phyloP scores from a whole-genome alignment of 2,888 invertebrate genomes.

The Drosophila siamana region DNA sequence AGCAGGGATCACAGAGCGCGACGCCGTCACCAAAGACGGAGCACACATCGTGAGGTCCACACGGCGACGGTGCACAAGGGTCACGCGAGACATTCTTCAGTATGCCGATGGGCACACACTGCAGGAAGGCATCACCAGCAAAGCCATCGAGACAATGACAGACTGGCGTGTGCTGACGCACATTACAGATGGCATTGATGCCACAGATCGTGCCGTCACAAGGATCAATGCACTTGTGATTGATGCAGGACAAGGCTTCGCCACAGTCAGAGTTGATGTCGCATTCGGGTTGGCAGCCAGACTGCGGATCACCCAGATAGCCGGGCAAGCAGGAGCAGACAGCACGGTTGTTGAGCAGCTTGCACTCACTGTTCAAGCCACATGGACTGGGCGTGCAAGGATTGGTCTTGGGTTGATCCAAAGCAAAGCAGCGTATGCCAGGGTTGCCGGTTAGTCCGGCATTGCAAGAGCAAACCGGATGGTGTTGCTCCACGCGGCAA shows the following conservation, averaged over 20 bases:
- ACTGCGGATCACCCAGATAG: constrained; percentile 92
- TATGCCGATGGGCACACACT: constrained; percentile 88
- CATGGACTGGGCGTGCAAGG: constrained; percentile 92
- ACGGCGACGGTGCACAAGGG: constrained; percentile 92
- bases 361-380: constrained; percentile 92
- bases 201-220: constrained; percentile 92
- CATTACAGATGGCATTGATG: constrained; percentile 91
- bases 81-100: constrained; percentile 88
- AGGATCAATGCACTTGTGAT: constrained; percentile 91
- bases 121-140: constrained; percentile 92
- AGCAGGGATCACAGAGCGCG: constrained; percentile 92
- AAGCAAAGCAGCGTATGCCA: constrained; percentile 89
- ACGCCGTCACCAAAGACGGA: constrained; percentile 90
- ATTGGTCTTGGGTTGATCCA: constrained; percentile 86
- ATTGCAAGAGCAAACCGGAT: constrained; percentile 92
- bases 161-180: constrained; percentile 92
- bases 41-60: constrained; percentile 89
- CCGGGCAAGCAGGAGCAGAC: constrained; percentile 92
- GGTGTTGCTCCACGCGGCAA: constrained; percentile 92
- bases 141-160: constrained; percentile 92
- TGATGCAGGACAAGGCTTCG: constrained; percentile 90
- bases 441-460: constrained; percentile 92
- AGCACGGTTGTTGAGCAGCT: constrained; percentile 89
- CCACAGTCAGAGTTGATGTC: constrained; percentile 93
- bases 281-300: constrained; percentile 92